phyloP scores from a whole-genome alignment of 64 coral and sea anemone genomes.

The Montipora foliosa region DNA sequence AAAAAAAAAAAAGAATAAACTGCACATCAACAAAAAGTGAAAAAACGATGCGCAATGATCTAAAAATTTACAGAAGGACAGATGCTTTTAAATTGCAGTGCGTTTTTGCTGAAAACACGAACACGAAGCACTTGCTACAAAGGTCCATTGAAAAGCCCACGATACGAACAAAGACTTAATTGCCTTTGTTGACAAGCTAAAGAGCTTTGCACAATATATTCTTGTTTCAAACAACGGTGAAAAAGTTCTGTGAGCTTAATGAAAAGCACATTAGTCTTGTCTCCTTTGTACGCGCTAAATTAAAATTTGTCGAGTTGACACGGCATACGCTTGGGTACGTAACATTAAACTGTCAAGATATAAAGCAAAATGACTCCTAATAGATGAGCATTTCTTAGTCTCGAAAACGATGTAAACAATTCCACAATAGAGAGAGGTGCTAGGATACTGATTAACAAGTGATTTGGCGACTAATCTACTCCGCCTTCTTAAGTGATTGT shows the following conservation, averaged over 20 bases:
- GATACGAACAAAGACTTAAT: constrained; percentile 48
- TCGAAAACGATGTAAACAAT: constrained; percentile 45
- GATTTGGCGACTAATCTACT: constrained; percentile 24
- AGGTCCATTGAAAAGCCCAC: constrained; percentile 18
- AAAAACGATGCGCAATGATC: no score
- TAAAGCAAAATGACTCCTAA: neutral
- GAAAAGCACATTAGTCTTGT: constrained; percentile 17
- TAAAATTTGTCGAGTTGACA: neutral
- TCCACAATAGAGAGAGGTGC: neutral
- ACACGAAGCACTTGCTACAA: neutral
- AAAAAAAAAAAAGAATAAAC: no score
- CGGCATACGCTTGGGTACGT: neutral
- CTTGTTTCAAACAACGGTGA: constrained; percentile 35
- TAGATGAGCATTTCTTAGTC: constrained; percentile 24
- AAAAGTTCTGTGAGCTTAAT: constrained; percentile 15
- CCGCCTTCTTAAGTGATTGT: constrained; percentile 56
- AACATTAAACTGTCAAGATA: neutral
- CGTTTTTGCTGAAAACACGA: neutral
- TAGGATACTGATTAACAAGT: constrained; percentile 43
- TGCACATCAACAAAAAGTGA: no score
- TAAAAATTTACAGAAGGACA: neutral
- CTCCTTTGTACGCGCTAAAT: neutral
- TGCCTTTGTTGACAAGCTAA: constrained; percentile 40
- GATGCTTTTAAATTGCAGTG: neutral
- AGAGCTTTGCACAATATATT: constrained; percentile 36